phyloP scores from a whole-genome alignment of 35 echinoderm and acorn worm genomes.

The Ophiothrix spiculata region DNA sequence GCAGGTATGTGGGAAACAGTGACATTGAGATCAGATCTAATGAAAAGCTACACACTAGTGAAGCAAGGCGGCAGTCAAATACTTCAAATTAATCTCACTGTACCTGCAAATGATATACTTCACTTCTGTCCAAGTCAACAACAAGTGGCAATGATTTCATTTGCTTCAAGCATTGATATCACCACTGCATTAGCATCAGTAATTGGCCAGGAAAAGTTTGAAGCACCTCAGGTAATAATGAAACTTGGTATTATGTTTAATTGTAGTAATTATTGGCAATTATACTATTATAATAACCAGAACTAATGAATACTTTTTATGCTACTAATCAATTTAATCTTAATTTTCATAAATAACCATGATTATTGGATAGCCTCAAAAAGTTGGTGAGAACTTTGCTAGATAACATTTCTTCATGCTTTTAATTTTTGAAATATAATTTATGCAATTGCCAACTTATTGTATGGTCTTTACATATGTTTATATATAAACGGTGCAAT shows the following conservation, averaged over 20 bases:
- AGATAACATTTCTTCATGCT: too few species aligned
- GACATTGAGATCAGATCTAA: conserved; percentile 16
- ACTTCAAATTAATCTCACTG: conserved; percentile 14
- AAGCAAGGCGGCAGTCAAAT: conserved; percentile 29
- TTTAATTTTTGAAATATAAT: too few species aligned
- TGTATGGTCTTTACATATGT: too few species aligned
- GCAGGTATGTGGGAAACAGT: conserved; percentile 61
- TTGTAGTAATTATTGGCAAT: neutral
- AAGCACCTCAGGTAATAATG: conserved; percentile 9
- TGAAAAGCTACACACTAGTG: conserved; percentile 11
- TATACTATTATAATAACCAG: neutral
- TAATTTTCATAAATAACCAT: neutral
- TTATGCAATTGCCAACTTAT: too few species aligned
- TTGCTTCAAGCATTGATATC: conserved; percentile 24
- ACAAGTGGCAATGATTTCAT: conserved; percentile 16
- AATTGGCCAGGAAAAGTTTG: neutral
- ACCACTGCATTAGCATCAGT: neutral
- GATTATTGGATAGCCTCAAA: too few species aligned
- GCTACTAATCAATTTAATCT: neutral
- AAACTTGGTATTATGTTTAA: neutral
- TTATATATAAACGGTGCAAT: too few species aligned
- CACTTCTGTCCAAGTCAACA: conserved; percentile 30
- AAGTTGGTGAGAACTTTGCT: too few species aligned
- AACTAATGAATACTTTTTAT: neutral
- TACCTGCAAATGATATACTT: conserved; percentile 40